Base-by-base conservation (phyloP, 2,888 invertebrate species). In the Psococerastis gibbosa region DNA sequence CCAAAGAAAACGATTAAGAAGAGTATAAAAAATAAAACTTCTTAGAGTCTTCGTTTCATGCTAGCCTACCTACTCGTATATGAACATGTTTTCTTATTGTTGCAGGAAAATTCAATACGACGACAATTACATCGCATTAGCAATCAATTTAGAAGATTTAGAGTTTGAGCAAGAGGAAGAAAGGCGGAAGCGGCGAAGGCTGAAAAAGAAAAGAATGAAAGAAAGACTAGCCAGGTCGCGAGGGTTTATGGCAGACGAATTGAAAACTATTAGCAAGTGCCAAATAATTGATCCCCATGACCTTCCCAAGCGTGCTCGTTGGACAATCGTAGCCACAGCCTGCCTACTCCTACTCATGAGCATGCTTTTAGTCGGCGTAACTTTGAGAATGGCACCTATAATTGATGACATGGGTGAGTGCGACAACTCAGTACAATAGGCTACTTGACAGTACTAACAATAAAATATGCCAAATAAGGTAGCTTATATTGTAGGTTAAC, bases 351-450 rank as follows among this genome's bases (percentile, higher is more conserved):
- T 91, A 47, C 75, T 87, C 57, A 82, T 89, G 68, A 88, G 89
- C 62, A 72, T 92, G 54, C 69, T 91, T 50, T 68, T 92, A 47
- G 89, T 92, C 22, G 91, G 89, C 13, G 81, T 91, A 45, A 91
- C 91, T 3, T 67, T 92, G 22, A 70, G 89, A 49, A 88, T 92
- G 87, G 89, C 91, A 11, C 91, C 91, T 9, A 78, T 91, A 52
- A 92, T 92, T 56, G 91, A 92, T 59, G 89, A 89, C 56, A 84
- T 91, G 80, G 89, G 91, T 91, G 64, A 78, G 83, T 74, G 22
- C 22, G 38, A 17, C 22, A 13, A 20, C 17, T 18, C 38, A 13
- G 22, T 13, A 22, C 22, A 20, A n/a, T n/a, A n/a, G n/a, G n/a
- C n/a, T n/a, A n/a, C n/a, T n/a, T n/a, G n/a, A n/a, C n/a, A n/a